These are phyloP conservation scores for Petrolisthes cinctipes DNA, from an alignment of 2,888 invertebrate genomes.

Conservation along the genomic window DNA sequence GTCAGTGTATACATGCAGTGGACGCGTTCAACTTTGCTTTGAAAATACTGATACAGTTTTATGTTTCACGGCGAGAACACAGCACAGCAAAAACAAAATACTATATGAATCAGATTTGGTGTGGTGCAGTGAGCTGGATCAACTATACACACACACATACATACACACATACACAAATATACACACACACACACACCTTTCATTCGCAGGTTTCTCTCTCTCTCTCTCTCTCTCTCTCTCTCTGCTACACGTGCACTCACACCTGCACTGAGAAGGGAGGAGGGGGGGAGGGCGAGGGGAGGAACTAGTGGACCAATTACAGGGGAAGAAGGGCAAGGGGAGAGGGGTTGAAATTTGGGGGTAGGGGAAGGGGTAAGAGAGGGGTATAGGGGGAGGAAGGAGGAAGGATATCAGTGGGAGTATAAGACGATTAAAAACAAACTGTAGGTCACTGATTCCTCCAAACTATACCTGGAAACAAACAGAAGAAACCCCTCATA, in stretches of 20 bases:
- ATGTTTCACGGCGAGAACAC: too few species aligned
- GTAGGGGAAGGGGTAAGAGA: not conserved
- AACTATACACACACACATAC: conserved; percentile 13
- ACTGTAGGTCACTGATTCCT: not conserved
- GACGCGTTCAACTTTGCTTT: not conserved
- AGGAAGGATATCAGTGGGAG: not conserved
- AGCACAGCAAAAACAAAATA: too few species aligned
- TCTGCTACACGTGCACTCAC: not conserved
- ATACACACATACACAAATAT: conserved; percentile 19
- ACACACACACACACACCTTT: not conserved
- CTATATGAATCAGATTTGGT: too few species aligned
- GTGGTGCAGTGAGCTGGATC: not conserved
- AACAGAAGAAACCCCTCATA: too few species aligned
- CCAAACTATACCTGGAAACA: not conserved
- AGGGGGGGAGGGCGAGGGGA: not conserved
- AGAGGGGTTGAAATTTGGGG: not conserved
- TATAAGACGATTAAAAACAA: not conserved
- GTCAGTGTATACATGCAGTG: not conserved
- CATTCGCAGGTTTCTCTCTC: not conserved
- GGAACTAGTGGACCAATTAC: not conserved
- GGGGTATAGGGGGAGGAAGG: not conserved
- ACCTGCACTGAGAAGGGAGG: not conserved
- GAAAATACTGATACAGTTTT: not conserved
- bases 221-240: not conserved
- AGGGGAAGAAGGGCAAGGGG: not conserved